Percentiles rank a stretch among this genome's conserved stretches.
phyloP scores from a whole-genome alignment of 1,140 invertebrate genomes.

The Frieseomelitta varia region DNA sequence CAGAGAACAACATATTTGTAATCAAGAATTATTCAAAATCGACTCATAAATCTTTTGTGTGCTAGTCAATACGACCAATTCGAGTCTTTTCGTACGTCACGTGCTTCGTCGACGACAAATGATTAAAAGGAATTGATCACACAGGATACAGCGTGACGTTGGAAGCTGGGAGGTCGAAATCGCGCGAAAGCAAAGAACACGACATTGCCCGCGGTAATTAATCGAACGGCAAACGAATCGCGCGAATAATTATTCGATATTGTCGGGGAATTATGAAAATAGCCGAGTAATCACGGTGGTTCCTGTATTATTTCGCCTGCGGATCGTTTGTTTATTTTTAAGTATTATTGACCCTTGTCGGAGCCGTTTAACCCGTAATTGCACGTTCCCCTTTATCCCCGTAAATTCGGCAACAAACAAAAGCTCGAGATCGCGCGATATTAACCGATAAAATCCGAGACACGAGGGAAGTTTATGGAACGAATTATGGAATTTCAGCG shows the following conservation, averaged over 20 bases:
- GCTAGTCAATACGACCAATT: not conserved
- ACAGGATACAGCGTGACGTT: not conserved
- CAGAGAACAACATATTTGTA: too few relatives aligned
- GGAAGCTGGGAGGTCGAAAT: not conserved
- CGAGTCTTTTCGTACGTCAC: not conserved
- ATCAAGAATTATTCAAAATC: too few relatives aligned
- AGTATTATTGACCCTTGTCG: too few relatives aligned
- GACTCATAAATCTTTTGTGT: too few relatives aligned
- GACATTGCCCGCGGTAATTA: constrained; percentile 5
- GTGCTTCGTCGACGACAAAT: not conserved
- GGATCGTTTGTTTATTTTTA: not conserved
- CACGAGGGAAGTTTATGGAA: not conserved
- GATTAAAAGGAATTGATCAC: constrained; percentile 16
- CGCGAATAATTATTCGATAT: constrained; percentile 32
- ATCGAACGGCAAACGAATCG: not conserved
- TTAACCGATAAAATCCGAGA: not conserved
- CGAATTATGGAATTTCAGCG: not conserved
- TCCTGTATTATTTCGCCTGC: constrained; percentile 2
- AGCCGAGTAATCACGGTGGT: constrained; percentile 4
- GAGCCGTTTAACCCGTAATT: not conserved
- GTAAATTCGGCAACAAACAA: not conserved
- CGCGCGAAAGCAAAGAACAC: not conserved
- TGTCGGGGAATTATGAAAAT: not conserved
- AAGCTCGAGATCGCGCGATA: not conserved
- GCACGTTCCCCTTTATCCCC: not conserved